These are phyloP conservation scores for Ceratoteleas bidentatus DNA, from an alignment of 1,140 invertebrate species.

Conservation along the genomic window DNA sequence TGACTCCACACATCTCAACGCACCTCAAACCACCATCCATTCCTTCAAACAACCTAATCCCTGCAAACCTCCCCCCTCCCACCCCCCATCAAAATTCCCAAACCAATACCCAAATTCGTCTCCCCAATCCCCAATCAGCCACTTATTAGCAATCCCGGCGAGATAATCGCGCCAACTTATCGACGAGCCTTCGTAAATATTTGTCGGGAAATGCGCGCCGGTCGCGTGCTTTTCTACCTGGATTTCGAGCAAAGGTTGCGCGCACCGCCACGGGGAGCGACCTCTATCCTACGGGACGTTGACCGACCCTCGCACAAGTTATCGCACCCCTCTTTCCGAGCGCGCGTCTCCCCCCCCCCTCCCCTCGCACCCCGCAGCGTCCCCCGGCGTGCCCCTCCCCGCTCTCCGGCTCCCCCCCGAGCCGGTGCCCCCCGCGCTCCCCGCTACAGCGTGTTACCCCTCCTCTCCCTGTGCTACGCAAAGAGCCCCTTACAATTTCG, in stretches of 20 bases:
- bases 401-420: too few species aligned
- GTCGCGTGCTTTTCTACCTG: conserved; percentile 44
- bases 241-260: conserved; percentile 30
- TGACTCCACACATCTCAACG: too few species aligned
- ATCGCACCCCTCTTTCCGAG: conserved; percentile 74
- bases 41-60: background rate
- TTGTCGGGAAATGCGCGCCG: conserved; percentile 40
- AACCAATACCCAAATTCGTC: background rate
- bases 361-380: background rate
- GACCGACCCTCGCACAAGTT: conserved; percentile 74
- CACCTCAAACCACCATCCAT: too few species aligned
- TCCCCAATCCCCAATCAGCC: background rate
- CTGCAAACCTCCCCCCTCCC: too few species aligned
- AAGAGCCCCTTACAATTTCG: conserved; percentile 76
- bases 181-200: conserved; percentile 38
- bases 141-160: conserved; percentile 19
- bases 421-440: background rate
- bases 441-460: background rate
- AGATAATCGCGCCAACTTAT: conserved; percentile 34
- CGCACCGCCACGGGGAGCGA: conserved; percentile 33
- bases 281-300: conserved; percentile 72
- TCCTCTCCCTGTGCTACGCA: conserved; percentile 4
- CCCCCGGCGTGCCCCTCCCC: too few species aligned
- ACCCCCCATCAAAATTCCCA: background rate
- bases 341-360: conserved; percentile 8